These are phyloP conservation scores for Ormyrus nitidulus DNA, from an alignment of 2,888 invertebrate species.

Conservation along the genomic window DNA sequence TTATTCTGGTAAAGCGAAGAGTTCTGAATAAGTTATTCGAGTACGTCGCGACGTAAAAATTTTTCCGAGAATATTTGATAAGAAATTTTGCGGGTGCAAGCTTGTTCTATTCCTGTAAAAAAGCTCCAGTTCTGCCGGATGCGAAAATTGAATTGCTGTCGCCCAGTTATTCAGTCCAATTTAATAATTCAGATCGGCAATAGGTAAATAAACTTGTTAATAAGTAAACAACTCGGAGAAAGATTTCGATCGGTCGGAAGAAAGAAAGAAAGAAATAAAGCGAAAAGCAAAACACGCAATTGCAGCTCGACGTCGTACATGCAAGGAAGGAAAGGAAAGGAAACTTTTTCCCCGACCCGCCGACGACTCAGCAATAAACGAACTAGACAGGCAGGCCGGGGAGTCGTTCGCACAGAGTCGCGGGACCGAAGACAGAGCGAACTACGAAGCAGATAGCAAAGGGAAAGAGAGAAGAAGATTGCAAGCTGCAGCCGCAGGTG, in stretches of 20 bases:
- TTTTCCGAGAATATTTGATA: neutral
- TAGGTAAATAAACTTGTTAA: too few relatives aligned
- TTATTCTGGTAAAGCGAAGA: neutral
- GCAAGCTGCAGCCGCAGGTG: constrained; percentile 71
- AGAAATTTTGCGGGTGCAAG: neutral
- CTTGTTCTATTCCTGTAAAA: neutral
- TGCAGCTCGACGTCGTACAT: too few relatives aligned
- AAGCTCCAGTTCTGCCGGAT: neutral
- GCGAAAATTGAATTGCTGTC: too few relatives aligned
- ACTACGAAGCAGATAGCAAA: constrained; percentile 35
- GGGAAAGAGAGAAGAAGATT: constrained; percentile 56
- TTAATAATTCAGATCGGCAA: too few relatives aligned
- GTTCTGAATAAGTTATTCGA: neutral
- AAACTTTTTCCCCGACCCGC: neutral
- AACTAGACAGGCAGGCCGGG: neutral
- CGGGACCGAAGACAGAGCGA: neutral
- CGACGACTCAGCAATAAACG: constrained; percentile 3
- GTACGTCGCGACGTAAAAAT: neutral
- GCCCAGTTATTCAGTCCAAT: too few relatives aligned
- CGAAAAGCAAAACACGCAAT: too few relatives aligned
- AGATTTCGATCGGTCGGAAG: too few relatives aligned
- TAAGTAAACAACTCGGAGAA: too few relatives aligned
- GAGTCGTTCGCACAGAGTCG: neutral
- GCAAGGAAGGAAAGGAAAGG: too few relatives aligned
- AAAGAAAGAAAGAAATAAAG: too few relatives aligned